Evolutionary conservation across 2,113 vertebrate genomes (phyloP).

Genomic region (Pelmatolapia mariae): DNA sequence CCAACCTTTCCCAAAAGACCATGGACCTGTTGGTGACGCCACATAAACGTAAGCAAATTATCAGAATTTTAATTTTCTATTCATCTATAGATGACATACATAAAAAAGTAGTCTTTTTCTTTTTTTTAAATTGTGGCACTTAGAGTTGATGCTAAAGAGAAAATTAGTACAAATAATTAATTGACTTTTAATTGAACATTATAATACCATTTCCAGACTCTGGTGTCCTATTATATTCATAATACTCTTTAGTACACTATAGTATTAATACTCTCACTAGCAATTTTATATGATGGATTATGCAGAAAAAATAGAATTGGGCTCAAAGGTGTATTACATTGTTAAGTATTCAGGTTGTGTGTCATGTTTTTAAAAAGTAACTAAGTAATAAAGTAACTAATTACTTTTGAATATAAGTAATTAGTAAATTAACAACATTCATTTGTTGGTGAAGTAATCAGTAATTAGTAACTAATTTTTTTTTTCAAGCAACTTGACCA

Average conservation of each 20-base stretch:
- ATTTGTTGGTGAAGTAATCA: not conserved
- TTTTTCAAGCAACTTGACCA: not conserved
- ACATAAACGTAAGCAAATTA: constrained; percentile 80
- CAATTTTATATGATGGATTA: not conserved
- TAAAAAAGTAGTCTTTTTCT: not conserved
- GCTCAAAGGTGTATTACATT: not conserved
- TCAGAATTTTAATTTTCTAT: not conserved
- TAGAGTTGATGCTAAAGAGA: not conserved
- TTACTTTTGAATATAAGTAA: not conserved
- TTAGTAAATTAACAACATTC: not conserved
- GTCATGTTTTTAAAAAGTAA: not conserved
- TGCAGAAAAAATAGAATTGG: not conserved
- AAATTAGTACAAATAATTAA: not conserved
- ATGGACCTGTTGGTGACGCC: constrained; percentile 91
- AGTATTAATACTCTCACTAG: not conserved
- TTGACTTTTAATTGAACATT: not conserved
- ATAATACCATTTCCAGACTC: not conserved
- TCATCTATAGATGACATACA: not conserved
- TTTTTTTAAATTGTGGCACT: not conserved
- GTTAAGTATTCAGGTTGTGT: not conserved
- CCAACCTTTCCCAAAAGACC: constrained; percentile 89
- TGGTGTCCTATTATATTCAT: not conserved
- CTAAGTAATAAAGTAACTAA: not conserved
- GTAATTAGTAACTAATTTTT: not conserved
- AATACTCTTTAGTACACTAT: not conserved